Conservation (phyloP, 2,113 vertebrate species). For the Oceanites oceanicus region DNA sequence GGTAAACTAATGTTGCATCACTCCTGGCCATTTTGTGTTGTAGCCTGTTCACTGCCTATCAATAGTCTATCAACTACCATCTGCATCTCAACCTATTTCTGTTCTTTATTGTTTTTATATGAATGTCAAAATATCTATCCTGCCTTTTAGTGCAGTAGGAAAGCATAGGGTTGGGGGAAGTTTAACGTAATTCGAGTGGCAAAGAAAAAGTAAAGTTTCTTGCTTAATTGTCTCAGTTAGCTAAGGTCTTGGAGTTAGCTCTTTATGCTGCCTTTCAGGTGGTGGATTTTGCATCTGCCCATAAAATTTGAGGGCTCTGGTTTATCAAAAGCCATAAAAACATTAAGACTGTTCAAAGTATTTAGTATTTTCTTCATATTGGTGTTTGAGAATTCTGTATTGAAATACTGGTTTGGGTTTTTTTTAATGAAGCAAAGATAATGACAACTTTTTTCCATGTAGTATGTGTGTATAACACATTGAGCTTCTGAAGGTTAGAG, state of each 20-base stretch:
- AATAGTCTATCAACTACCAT: neutral
- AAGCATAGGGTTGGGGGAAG: neutral
- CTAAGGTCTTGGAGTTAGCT: neutral
- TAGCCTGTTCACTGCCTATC: neutral
- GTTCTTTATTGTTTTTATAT: neutral
- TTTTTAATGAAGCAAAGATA: neutral
- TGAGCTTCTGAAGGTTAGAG: neutral
- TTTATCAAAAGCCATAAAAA: constrained; percentile 46
- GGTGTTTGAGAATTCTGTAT: neutral
- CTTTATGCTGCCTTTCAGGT: neutral
- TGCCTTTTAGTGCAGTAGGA: neutral
- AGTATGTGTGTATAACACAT: neutral
- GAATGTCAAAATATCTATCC: neutral
- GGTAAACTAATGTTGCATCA: neutral
- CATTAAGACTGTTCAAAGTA: neutral
- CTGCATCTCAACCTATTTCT: neutral
- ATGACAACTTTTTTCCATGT: neutral
- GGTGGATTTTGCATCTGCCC: neutral
- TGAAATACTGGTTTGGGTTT: neutral
- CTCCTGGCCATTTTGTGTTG: neutral
- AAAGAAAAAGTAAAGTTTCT: neutral
- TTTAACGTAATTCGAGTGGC: neutral
- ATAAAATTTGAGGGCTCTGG: neutral
- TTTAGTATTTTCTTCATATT: neutral
- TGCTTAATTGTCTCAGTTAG: neutral